Conservation (phyloP, 2,888 invertebrate species). For the Lasioglossum calceatum region DNA sequence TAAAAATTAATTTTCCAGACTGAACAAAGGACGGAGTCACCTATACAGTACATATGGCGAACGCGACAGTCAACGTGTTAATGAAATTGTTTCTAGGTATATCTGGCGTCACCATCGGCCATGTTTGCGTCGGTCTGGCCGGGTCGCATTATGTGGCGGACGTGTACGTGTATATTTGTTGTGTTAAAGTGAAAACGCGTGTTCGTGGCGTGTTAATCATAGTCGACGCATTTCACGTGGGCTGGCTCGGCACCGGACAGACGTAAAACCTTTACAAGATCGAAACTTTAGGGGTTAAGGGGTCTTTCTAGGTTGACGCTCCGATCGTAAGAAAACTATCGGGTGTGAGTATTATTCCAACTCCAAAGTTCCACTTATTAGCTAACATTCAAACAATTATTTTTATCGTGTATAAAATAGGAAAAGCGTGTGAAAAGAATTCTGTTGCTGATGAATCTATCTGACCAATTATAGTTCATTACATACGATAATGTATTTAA, state of each 20-base stretch:
- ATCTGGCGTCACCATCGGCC: conserved; percentile 44
- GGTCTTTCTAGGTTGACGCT: neutral
- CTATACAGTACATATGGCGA: neutral
- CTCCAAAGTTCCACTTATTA: neutral
- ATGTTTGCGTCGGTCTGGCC: conserved; percentile 33
- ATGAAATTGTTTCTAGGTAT: conserved; percentile 71
- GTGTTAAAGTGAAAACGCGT: conserved; percentile 71
- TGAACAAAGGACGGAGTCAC: neutral
- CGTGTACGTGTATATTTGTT: conserved; percentile 11
- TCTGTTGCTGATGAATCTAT: too few species aligned
- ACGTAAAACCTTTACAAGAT: conserved; percentile 50
- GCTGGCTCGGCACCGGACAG: conserved; percentile 4
- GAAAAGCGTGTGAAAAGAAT: neutral
- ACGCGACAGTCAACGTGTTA: conserved; percentile 37
- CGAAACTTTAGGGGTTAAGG: conserved; percentile 36
- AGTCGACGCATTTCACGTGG: conserved; percentile 61
- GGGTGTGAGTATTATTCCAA: neutral
- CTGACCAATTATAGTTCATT: too few species aligned
- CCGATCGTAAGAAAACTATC: neutral
- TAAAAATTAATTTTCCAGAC: conserved; percentile 47
- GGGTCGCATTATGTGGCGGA: conserved; percentile 24
- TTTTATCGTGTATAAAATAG: neutral
- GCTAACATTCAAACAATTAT: too few species aligned
- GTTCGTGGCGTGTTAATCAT: conserved; percentile 75
- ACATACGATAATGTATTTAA: too few species aligned